Evolutionary conservation across 1,140 invertebrate species (phyloP).

Genomic region (Drosophila athabasca): DNA sequence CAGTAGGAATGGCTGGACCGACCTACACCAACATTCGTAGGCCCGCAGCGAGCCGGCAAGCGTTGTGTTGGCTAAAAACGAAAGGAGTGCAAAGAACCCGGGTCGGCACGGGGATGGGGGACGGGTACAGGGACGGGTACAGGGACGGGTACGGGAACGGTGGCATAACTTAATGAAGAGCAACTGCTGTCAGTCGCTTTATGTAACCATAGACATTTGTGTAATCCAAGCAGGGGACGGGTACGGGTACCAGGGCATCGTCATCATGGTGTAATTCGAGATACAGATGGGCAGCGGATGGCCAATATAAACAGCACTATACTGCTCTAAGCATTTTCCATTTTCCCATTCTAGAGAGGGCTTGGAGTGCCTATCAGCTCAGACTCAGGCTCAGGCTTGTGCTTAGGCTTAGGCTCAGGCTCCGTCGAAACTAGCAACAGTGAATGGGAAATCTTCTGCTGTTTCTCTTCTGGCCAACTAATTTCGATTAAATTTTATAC

Average conservation of each 20-base stretch:
- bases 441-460: no score
- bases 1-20: slow-evolving; percentile 24
- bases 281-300: slow-evolving; percentile 25
- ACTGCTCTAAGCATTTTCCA: slow-evolving; percentile 16
- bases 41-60: slow-evolving; percentile 25
- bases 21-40: slow-evolving; percentile 59
- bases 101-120: not conserved
- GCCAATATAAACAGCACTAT: slow-evolving; percentile 38
- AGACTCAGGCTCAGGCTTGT: no score
- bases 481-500: no score
- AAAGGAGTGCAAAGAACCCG: slow-evolving; percentile 66
- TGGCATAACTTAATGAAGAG: slow-evolving; percentile 39
- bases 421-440: no score
- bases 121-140: not conserved
- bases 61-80: slow-evolving; percentile 27
- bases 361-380: slow-evolving; percentile 6
- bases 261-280: slow-evolving; percentile 34
- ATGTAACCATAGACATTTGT: slow-evolving; percentile 49
- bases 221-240: slow-evolving; percentile 42
- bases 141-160: not conserved
- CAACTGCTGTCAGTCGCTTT: slow-evolving; percentile 48
- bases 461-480: no score
- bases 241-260: not conserved
- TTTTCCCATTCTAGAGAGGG: not conserved
- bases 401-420: no score